Percentiles rank a stretch among this genome's conserved stretches.
These are phyloP conservation scores for Amazonetta brasiliensis DNA, from an alignment of 2,797 vertebrate genomes.

Conservation along the genomic window DNA sequence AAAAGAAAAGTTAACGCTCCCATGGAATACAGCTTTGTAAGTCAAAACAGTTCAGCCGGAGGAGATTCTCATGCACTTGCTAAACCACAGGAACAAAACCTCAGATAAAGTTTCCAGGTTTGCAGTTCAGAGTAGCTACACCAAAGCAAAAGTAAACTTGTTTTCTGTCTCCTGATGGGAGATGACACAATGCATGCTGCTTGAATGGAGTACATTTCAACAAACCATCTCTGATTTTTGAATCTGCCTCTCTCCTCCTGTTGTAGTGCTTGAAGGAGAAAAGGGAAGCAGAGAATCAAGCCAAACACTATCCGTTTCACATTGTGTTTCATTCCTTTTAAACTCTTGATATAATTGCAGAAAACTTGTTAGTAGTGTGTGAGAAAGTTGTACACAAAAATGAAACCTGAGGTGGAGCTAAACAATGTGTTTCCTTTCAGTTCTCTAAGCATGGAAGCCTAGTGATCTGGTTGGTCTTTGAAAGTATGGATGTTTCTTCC, in stretches of 20 bases:
- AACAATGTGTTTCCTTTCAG: not conserved
- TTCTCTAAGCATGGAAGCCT: not conserved
- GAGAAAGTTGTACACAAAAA: not conserved
- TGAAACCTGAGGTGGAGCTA: not conserved
- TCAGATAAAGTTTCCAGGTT: constrained; percentile 13
- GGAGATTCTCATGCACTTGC: not conserved
- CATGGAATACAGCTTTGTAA: not conserved
- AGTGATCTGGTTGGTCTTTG: not conserved
- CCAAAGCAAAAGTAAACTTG: not conserved
- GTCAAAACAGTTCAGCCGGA: constrained; percentile 23
- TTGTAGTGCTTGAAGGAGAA: not conserved
- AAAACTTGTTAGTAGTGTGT: not conserved
- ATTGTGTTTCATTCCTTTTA: not conserved
- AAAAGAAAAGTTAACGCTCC: constrained; percentile 2
- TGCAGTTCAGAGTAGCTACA: not conserved
- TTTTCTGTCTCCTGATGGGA: not conserved
- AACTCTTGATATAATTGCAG: not conserved
- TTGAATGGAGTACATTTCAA: not conserved
- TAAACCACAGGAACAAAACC: not conserved
- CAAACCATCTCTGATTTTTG: not conserved
- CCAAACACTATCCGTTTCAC: not conserved
- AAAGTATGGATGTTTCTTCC: not conserved
- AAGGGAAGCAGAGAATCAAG: not conserved
- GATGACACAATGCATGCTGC: not conserved
- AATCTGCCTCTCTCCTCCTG: not conserved